Percentiles rank a stretch among this genome's conserved stretches.
Evolutionary conservation across 1,140 invertebrate species (phyloP).

Genomic region (Elysia chlorotica): DNA sequence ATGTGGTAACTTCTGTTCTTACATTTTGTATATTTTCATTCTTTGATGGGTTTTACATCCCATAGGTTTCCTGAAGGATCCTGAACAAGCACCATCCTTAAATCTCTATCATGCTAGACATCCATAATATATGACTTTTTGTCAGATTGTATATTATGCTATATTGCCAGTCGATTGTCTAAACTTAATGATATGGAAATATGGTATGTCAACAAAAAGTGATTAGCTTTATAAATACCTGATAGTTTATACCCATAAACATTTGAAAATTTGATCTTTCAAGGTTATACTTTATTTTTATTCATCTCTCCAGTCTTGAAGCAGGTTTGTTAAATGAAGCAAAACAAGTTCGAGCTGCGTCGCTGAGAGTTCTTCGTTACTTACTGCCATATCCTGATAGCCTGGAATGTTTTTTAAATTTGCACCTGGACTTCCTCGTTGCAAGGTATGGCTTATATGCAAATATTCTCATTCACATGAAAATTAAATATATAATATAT

Average conservation of each 20-base stretch:
- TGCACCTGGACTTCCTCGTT: constrained; percentile 82
- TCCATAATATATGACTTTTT: too few relatives aligned
- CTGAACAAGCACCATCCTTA: too few relatives aligned
- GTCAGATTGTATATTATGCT: too few relatives aligned
- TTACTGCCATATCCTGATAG: constrained; percentile 78
- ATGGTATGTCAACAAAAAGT: too few relatives aligned
- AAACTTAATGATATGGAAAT: too few relatives aligned
- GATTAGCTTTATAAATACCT: not conserved
- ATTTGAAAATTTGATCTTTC: not conserved
- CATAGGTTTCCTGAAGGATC: too few relatives aligned
- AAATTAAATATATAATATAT: too few relatives aligned
- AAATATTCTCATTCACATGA: too few relatives aligned
- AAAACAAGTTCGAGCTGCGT: constrained; percentile 85
- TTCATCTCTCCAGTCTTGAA: constrained; percentile 68
- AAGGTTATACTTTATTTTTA: not conserved
- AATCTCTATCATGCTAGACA: too few relatives aligned
- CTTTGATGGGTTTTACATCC: too few relatives aligned
- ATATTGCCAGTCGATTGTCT: not conserved
- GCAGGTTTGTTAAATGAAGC: constrained; percentile 82
- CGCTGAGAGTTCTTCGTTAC: constrained; percentile 83
- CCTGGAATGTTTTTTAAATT: constrained; percentile 75
- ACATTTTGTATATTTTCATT: too few relatives aligned
- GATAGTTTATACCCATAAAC: not conserved
- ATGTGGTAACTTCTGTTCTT: constrained; percentile 82
- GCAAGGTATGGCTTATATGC: constrained; percentile 70